A percentile compares a stretch with the other conserved stretches of the same genome.
Evolutionary conservation across 2,113 vertebrate genomes (phyloP).

Genomic region (Cyprinodon variegatus): DNA sequence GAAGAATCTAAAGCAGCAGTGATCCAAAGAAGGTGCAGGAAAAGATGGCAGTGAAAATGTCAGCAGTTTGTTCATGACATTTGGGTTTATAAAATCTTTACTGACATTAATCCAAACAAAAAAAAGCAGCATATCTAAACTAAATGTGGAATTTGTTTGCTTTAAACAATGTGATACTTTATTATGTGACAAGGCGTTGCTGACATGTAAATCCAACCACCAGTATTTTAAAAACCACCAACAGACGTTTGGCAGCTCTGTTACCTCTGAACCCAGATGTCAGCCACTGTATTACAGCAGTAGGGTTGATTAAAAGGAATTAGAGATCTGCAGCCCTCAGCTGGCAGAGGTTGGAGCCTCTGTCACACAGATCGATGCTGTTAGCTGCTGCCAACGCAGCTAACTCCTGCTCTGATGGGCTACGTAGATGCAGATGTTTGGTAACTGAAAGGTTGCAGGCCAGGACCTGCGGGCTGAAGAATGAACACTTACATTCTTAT

Average conservation of each 20-base stretch:
- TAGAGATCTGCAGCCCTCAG: conserved; percentile 40
- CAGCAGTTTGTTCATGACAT: neutral
- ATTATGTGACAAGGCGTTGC: no score
- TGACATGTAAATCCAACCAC: no score
- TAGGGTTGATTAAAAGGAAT: conserved; percentile 62
- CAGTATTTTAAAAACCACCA: neutral
- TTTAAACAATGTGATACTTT: neutral
- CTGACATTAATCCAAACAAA: neutral
- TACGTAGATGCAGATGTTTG: neutral
- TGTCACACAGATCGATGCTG: conserved; percentile 52
- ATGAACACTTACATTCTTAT: neutral
- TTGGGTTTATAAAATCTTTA: neutral
- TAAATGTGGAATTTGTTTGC: neutral
- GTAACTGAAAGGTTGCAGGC: neutral
- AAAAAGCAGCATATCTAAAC: neutral
- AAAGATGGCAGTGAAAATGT: no score
- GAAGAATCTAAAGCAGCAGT: no score
- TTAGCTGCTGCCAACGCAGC: conserved; percentile 37
- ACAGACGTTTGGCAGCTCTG: neutral
- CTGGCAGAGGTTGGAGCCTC: conserved; percentile 38
- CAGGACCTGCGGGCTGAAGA: neutral
- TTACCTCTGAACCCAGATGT: neutral
- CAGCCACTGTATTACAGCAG: conserved; percentile 27
- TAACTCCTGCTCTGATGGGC: conserved; percentile 8
- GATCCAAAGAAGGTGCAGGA: no score